Percentiles rank a stretch among this genome's conserved stretches.
Conservation (phyloP, 2,888 invertebrate genomes). For the Caenorhabditis doughertyi region DNA sequence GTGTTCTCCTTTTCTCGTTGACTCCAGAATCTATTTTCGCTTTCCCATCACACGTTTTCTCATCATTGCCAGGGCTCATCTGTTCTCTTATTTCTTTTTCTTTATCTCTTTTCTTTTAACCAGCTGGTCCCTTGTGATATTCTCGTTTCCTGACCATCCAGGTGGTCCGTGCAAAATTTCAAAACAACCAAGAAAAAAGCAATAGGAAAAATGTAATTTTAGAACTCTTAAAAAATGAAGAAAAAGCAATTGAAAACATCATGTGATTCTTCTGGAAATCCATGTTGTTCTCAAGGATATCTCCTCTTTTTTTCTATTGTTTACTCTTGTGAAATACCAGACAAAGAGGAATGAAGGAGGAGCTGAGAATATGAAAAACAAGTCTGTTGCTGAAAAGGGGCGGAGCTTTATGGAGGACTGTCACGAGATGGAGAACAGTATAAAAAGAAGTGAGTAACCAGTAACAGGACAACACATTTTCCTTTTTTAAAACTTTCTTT, state of each 20-base stretch:
- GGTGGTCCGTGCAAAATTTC: slow-evolving; percentile 42
- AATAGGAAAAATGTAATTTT: slow-evolving; percentile 16
- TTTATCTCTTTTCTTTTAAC: slow-evolving; percentile 11
- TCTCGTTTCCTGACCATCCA: slow-evolving; percentile 28
- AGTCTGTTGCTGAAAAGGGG: slow-evolving; percentile 27
- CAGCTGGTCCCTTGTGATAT: slow-evolving; percentile 17
- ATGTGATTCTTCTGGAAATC: slow-evolving; percentile 19
- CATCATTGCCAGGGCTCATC: too few relatives aligned
- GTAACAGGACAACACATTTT: neutral
- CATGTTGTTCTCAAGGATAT: slow-evolving; percentile 20
- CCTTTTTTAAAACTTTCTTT: neutral
- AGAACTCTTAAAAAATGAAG: slow-evolving; percentile 1
- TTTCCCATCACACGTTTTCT: slow-evolving; percentile 14
- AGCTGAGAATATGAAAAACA: slow-evolving; percentile 10
- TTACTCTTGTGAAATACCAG: slow-evolving; percentile 6
- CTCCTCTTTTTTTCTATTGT: slow-evolving; percentile 1
- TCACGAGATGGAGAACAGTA: slow-evolving; percentile 21
- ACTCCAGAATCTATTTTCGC: neutral
- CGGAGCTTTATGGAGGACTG: slow-evolving; percentile 19
- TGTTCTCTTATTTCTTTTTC: neutral
- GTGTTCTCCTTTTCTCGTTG: neutral
- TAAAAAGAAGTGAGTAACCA: slow-evolving; percentile 13
- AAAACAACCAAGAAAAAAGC: too few relatives aligned
- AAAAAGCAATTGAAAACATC: slow-evolving; percentile 33
- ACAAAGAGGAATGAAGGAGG: neutral